Percentiles rank a stretch among this genome's conserved stretches.
phyloP scores from a whole-genome alignment of 2,888 invertebrate species.

The Aleiodes leptofemur region DNA sequence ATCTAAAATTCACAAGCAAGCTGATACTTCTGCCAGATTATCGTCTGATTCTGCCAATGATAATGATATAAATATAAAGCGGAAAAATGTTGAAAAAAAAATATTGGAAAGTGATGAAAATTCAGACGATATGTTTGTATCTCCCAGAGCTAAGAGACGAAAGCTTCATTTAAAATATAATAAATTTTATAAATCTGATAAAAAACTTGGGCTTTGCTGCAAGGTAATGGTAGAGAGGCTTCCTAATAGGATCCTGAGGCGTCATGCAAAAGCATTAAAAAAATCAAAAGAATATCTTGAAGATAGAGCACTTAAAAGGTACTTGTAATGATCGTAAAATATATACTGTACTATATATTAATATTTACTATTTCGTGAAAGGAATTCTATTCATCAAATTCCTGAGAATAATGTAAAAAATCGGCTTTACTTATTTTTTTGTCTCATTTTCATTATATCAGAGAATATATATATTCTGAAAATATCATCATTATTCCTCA shows the following conservation, averaged over 20 bases:
- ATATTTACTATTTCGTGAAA: too few species aligned
- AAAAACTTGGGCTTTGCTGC: slow-evolving; percentile 61
- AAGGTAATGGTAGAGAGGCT: slow-evolving; percentile 62
- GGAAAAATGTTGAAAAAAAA: neutral
- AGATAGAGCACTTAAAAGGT: slow-evolving; percentile 67
- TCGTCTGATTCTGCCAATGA: slow-evolving; percentile 53
- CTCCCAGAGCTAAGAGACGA: slow-evolving; percentile 36
- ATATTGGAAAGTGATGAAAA: slow-evolving; percentile 7
- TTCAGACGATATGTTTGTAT: neutral
- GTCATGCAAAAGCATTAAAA: slow-evolving; percentile 61
- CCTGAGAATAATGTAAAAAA: too few species aligned
- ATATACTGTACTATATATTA: too few species aligned
- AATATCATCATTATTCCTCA: too few species aligned
- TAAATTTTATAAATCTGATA: slow-evolving; percentile 57
- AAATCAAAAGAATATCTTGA: slow-evolving; percentile 67
- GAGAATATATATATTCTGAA: too few species aligned
- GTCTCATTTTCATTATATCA: too few species aligned
- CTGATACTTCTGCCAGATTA: too few species aligned
- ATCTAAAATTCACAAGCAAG: neutral
- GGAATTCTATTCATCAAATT: too few species aligned
- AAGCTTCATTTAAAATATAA: slow-evolving; percentile 56
- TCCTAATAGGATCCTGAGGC: slow-evolving; percentile 56
- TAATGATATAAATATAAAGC: slow-evolving; percentile 40
- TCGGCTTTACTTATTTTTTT: too few species aligned
- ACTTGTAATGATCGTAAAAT: slow-evolving; percentile 47